These are phyloP conservation scores for Ancistrus triradiatus DNA, from an alignment of 2,113 vertebrate species.

Conservation along the genomic window DNA sequence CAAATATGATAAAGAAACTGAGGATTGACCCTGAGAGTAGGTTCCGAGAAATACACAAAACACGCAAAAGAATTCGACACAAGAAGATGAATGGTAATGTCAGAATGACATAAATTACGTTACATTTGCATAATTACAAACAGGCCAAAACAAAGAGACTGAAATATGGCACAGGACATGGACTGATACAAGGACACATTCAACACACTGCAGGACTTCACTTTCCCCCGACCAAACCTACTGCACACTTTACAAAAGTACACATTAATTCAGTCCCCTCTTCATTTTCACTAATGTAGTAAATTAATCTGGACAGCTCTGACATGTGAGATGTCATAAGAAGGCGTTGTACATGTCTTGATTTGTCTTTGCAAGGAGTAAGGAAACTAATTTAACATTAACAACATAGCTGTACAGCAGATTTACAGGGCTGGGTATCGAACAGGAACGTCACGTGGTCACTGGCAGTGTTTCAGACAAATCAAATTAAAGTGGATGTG, in stretches of 20 bases:
- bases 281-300: background rate
- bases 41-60: slow-evolving; percentile 39
- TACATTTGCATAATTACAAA: slow-evolving; percentile 32
- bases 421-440: background rate
- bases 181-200: background rate
- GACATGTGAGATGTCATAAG: background rate
- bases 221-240: background rate
- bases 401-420: background rate
- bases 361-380: slow-evolving; percentile 33
- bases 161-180: slow-evolving; percentile 51
- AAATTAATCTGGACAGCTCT: background rate
- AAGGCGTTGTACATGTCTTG: background rate
- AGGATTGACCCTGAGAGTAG: slow-evolving; percentile 70
- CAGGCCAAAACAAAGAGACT: slow-evolving; percentile 4
- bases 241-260: slow-evolving; percentile 4
- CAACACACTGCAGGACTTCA: background rate
- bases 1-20: slow-evolving; percentile 39
- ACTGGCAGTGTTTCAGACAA: background rate
- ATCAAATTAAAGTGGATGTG: background rate
- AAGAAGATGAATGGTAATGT: background rate
- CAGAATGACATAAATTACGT: background rate
- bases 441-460: too few species aligned
- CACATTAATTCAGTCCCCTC: background rate
- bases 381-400: too few species aligned
- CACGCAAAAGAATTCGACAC: background rate